phyloP scores from a whole-genome alignment of 2,113 vertebrate species.

The Myodes glareolus region DNA sequence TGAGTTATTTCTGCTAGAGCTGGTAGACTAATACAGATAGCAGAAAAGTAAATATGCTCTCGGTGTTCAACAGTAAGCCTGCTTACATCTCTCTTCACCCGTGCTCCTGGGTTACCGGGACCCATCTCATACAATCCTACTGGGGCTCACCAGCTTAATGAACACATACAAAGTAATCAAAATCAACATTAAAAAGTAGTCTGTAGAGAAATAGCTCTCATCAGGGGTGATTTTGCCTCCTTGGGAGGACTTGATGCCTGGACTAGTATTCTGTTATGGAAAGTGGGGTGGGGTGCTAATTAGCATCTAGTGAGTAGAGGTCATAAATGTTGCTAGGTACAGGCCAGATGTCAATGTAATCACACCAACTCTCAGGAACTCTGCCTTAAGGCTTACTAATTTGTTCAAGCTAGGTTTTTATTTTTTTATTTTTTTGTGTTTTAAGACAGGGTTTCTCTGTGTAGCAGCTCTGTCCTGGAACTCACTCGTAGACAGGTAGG shows the following conservation, averaged over 20 bases:
- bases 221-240: background rate
- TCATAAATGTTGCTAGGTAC: background rate
- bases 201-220: background rate
- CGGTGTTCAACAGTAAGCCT: background rate
- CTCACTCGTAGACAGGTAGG: too few relatives aligned
- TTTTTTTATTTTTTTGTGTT: too few relatives aligned
- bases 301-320: background rate
- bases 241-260: background rate
- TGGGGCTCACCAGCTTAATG: background rate
- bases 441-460: too few relatives aligned
- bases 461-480: too few relatives aligned
- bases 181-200: slow-evolving; percentile 31
- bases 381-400: background rate
- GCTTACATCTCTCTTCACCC: slow-evolving; percentile 17
- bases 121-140: background rate
- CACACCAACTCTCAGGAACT: background rate
- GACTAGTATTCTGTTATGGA: background rate
- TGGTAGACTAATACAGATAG: background rate
- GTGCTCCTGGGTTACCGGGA: background rate
- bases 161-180: slow-evolving; percentile 1
- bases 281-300: background rate
- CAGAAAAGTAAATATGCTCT: background rate
- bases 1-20: slow-evolving; percentile 23
- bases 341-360: background rate
- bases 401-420: slow-evolving; percentile 33